Percentiles rank a stretch among this genome's conserved stretches.
These are phyloP conservation scores for Balearica regulorum DNA, from an alignment of 2,797 vertebrate genomes.

Conservation along the genomic window DNA sequence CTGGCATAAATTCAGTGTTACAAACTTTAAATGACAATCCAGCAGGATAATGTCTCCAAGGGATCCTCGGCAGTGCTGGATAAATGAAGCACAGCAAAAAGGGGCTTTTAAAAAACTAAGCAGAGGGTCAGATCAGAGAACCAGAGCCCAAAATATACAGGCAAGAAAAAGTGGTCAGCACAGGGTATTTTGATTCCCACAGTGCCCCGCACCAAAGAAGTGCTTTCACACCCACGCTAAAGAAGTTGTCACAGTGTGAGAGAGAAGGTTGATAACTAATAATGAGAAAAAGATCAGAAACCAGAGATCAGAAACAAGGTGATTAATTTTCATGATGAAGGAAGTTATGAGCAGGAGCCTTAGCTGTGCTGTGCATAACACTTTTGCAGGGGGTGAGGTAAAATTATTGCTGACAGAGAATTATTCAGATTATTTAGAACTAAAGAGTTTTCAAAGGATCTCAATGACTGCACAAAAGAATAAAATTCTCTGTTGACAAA, in stretches of 20 bases:
- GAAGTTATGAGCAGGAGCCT: neutral
- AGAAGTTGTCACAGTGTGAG: neutral
- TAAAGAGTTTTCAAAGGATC: neutral
- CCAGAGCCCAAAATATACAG: neutral
- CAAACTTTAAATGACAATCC: constrained; percentile 23
- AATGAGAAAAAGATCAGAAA: neutral
- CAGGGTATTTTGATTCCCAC: neutral
- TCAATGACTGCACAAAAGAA: neutral
- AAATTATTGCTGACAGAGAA: neutral
- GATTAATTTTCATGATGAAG: neutral
- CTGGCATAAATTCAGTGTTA: neutral
- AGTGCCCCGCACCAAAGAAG: neutral
- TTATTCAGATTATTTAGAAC: neutral
- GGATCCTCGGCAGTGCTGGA: neutral
- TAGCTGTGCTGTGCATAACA: neutral
- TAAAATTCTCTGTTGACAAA: neutral
- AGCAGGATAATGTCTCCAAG: neutral
- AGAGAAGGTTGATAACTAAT: neutral
- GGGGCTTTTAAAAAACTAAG: neutral
- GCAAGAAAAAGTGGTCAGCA: neutral
- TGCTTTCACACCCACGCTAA: neutral
- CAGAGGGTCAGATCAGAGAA: neutral
- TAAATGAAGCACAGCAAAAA: neutral
- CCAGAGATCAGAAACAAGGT: neutral
- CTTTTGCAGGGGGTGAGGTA: neutral